These are phyloP conservation scores for Polietes domitor DNA, from an alignment of 2,888 invertebrate genomes.

Conservation along the genomic window DNA sequence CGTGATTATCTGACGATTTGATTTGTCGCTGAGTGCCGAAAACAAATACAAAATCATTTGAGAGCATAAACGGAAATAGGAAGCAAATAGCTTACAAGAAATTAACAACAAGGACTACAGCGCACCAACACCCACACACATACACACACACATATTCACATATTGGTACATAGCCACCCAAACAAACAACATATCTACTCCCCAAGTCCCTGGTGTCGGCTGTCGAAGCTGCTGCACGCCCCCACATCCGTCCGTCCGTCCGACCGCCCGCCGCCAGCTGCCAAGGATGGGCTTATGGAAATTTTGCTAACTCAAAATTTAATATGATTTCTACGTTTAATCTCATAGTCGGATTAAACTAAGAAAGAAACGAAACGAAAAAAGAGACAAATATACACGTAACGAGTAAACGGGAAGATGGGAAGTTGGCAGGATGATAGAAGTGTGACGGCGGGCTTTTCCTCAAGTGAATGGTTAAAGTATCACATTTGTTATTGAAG, in stretches of 20 bases:
- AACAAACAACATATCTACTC: neutral
- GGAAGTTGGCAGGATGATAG: neutral
- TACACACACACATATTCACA: neutral
- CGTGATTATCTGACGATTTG: slow-evolving; percentile 81
- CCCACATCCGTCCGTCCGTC: neutral
- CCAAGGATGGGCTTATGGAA: slow-evolving; percentile 23
- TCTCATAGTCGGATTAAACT: slow-evolving; percentile 37
- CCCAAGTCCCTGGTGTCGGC: neutral
- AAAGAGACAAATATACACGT: neutral
- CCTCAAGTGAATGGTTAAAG: neutral
- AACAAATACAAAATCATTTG: slow-evolving; percentile 75
- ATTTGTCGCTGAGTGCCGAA: slow-evolving; percentile 79
- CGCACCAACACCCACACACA: neutral
- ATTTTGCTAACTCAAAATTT: slow-evolving; percentile 38
- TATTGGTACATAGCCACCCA: no score
- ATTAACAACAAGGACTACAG: slow-evolving; percentile 31
- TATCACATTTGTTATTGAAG: neutral
- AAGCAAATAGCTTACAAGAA: slow-evolving; percentile 49
- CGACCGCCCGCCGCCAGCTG: neutral
- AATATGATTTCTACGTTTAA: slow-evolving; percentile 32
- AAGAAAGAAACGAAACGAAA: neutral
- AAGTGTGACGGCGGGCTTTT: neutral
- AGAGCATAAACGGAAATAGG: slow-evolving; percentile 63
- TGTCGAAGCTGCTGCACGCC: neutral
- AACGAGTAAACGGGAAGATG: neutral